Evolutionary conservation across 2,888 invertebrate genomes (phyloP).

Genomic region (Gonocerus acuteangulatus): DNA sequence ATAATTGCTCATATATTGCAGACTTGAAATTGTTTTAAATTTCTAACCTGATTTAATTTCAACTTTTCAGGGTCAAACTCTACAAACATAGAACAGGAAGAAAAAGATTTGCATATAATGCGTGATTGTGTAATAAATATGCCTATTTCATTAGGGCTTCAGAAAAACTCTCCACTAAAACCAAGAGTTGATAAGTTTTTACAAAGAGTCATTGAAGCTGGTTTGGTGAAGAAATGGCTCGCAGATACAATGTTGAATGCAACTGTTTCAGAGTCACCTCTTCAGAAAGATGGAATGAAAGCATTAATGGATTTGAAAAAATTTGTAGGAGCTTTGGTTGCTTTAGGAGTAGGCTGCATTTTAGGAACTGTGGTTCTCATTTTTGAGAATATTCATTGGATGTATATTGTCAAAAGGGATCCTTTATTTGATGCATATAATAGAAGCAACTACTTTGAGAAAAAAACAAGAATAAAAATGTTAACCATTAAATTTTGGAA

Average conservation of each 20-base stretch:
- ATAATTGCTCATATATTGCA: too few relatives aligned
- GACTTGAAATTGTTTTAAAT: too few relatives aligned
- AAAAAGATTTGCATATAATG: slow-evolving; percentile 66
- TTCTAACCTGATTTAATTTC: too few relatives aligned
- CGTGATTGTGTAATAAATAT: slow-evolving; percentile 68
- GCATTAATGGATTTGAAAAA: slow-evolving; percentile 71
- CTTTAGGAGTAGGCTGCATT: slow-evolving; percentile 60
- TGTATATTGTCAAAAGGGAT: slow-evolving; percentile 55
- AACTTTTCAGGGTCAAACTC: too few relatives aligned
- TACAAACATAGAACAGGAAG: neutral
- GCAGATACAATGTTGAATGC: slow-evolving; percentile 59
- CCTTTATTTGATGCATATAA: slow-evolving; percentile 63
- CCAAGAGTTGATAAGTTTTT: slow-evolving; percentile 43
- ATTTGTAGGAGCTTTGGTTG: slow-evolving; percentile 67
- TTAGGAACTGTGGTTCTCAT: slow-evolving; percentile 52
- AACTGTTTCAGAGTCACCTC: slow-evolving; percentile 38
- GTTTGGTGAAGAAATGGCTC: slow-evolving; percentile 70
- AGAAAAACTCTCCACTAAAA: slow-evolving; percentile 53
- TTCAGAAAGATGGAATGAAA: slow-evolving; percentile 53
- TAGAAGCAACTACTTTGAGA: neutral
- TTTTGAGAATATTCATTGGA: slow-evolving; percentile 60
- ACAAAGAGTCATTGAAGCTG: slow-evolving; percentile 62
- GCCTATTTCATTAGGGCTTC: slow-evolving; percentile 72
- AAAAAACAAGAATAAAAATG: neutral
- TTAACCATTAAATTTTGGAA: neutral